Evolutionary conservation across 2,113 vertebrate genomes (phyloP).

Genomic region (Piprites chloris): DNA sequence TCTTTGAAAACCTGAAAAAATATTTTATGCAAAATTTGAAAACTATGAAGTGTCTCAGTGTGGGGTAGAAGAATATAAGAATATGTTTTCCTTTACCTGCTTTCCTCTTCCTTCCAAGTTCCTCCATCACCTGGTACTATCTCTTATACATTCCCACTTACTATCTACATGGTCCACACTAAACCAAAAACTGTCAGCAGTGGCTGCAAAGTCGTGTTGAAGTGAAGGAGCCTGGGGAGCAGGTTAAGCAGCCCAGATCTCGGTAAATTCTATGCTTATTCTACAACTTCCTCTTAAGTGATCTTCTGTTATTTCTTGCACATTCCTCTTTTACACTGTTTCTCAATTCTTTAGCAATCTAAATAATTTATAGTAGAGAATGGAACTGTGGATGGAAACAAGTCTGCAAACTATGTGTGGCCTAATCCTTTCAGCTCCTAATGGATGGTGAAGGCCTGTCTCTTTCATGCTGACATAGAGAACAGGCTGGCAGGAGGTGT

Average conservation of each 20-base stretch:
- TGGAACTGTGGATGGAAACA: neutral
- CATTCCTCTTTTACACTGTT: neutral
- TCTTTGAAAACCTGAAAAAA: neutral
- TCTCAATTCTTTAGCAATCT: neutral
- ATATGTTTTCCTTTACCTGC: neutral
- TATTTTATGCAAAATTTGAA: neutral
- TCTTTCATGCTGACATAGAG: neutral
- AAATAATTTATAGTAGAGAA: neutral
- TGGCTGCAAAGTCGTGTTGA: neutral
- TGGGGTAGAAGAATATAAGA: neutral
- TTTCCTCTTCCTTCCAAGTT: neutral
- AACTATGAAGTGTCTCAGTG: neutral
- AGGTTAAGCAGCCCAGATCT: neutral
- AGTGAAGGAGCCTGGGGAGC: neutral
- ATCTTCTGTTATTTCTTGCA: neutral
- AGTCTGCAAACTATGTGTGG: neutral
- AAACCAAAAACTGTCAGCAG: neutral
- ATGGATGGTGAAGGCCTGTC: neutral
- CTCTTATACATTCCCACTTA: neutral
- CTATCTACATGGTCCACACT: neutral
- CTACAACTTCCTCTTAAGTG: neutral
- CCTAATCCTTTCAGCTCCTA: neutral
- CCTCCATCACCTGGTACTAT: neutral
- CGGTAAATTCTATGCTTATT: neutral
- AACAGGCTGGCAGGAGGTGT: neutral